Evolutionary conservation across 1,140 invertebrate species (phyloP).

Genomic region (Drosophila kurseongensis): DNA sequence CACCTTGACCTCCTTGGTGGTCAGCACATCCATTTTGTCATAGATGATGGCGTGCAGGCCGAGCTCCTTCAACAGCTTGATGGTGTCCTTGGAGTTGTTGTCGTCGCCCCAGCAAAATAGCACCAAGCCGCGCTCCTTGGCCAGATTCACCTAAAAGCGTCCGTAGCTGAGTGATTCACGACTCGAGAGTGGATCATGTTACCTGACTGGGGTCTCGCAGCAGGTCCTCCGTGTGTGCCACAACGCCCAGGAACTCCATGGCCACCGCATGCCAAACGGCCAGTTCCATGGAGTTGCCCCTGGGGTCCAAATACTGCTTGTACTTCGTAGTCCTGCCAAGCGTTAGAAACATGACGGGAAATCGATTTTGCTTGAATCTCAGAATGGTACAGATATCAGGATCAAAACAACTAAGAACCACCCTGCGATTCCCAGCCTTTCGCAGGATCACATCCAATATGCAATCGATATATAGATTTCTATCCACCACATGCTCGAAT

Average conservation of each 20-base stretch:
- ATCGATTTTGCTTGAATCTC: conserved; percentile 96
- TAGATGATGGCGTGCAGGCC: conserved; percentile 97
- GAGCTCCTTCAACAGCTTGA: conserved; percentile 93
- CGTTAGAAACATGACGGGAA: conserved; percentile 97
- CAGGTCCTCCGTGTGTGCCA: conserved; percentile 96
- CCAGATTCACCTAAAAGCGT: conserved; percentile 88
- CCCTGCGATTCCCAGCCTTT: conserved; percentile 90
- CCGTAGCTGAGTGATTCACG: conserved; percentile 44
- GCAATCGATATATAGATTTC: conserved; percentile 95
- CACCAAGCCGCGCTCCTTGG: conserved; percentile 91
- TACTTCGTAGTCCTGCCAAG: conserved; percentile 93
- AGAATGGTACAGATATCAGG: conserved; percentile 97
- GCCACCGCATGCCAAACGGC: conserved; percentile 93
- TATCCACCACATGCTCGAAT: conserved; percentile 89
- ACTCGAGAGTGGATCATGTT: conserved; percentile 49
- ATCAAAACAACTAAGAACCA: conserved; percentile 97
- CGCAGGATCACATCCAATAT: conserved; percentile 92
- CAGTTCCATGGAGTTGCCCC: conserved; percentile 92
- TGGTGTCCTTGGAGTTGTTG: conserved; percentile 95
- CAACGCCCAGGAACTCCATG: conserved; percentile 93
- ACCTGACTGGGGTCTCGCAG: conserved; percentile 92
- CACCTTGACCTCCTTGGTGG: conserved; percentile 92
- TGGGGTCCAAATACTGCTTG: conserved; percentile 92
- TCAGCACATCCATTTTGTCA: conserved; percentile 94
- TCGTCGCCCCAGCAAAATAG: conserved; percentile 99